Conservation (phyloP, 2,797 vertebrate species). For the Gambelia wislizenii region DNA sequence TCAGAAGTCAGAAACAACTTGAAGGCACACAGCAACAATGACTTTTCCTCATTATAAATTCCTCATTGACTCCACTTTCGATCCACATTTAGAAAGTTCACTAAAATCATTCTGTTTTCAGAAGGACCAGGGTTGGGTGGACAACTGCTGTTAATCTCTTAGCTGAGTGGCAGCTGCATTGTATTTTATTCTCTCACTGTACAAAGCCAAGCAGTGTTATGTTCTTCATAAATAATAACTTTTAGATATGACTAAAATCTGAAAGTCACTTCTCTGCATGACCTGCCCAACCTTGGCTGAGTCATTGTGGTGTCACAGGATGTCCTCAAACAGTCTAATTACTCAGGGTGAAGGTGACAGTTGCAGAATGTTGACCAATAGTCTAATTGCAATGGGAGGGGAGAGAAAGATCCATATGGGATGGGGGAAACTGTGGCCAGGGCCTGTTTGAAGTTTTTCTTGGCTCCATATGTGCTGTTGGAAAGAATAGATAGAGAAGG, state of each 20-base stretch:
- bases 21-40: too few species aligned
- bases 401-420: too few species aligned
- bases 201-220: too few species aligned
- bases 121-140: not conserved
- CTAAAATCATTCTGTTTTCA: not conserved
- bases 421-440: not conserved
- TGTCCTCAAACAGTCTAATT: not conserved
- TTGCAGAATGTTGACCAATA: not conserved
- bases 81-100: not conserved
- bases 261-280: not conserved
- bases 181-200: too few species aligned
- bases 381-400: too few species aligned
- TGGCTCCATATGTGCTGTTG: too few species aligned
- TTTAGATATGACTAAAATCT: not conserved
- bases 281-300: not conserved
- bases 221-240: not conserved
- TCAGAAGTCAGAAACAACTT: too few species aligned
- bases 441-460: not conserved
- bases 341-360: not conserved
- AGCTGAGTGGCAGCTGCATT: not conserved
- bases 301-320: not conserved
- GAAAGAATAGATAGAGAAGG: not conserved
- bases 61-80: too few species aligned
- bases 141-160: not conserved
- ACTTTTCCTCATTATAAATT: too few species aligned